phyloP scores from a whole-genome alignment of 2,888 invertebrate genomes.

The Agrotis ipsilon region DNA sequence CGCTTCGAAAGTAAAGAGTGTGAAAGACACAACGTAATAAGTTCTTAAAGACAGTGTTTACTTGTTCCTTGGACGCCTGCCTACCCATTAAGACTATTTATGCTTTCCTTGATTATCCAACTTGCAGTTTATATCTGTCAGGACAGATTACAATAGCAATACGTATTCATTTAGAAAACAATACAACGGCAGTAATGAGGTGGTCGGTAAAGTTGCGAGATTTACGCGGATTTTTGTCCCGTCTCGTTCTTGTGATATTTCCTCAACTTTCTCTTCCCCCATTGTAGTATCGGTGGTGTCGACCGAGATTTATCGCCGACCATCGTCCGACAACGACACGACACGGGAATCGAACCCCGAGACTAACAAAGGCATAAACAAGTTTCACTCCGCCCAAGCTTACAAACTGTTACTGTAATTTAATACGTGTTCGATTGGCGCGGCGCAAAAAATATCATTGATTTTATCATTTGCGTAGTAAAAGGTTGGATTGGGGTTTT shows the following conservation, averaged over 20 bases:
- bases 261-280: slow-evolving; percentile 87
- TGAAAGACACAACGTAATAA: slow-evolving; percentile 45
- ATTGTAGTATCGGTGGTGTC: slow-evolving; percentile 87
- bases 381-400: slow-evolving; percentile 72
- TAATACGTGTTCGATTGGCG: slow-evolving; percentile 49
- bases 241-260: slow-evolving; percentile 77
- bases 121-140: slow-evolving; percentile 51
- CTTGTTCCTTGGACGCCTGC: slow-evolving; percentile 28
- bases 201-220: slow-evolving; percentile 57
- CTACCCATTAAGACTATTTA: slow-evolving; percentile 57
- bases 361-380: slow-evolving; percentile 74
- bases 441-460: slow-evolving; percentile 43
- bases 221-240: slow-evolving; percentile 76
- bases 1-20: slow-evolving; percentile 49
- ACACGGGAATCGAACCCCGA: slow-evolving; percentile 83
- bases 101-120: slow-evolving; percentile 56
- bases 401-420: slow-evolving; percentile 62
- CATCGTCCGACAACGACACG: slow-evolving; percentile 83
- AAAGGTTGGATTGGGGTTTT: not conserved
- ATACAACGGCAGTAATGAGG: slow-evolving; percentile 62
- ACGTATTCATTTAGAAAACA: slow-evolving; percentile 67
- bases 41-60: slow-evolving; percentile 51
- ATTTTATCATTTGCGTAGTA: slow-evolving; percentile 21
- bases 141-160: slow-evolving; percentile 56
- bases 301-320: slow-evolving; percentile 84